Evolutionary conservation across 2,888 invertebrate species (phyloP), one percentile per base, ranked within the genome.

Genomic region (Ennomos quercinarius): DNA sequence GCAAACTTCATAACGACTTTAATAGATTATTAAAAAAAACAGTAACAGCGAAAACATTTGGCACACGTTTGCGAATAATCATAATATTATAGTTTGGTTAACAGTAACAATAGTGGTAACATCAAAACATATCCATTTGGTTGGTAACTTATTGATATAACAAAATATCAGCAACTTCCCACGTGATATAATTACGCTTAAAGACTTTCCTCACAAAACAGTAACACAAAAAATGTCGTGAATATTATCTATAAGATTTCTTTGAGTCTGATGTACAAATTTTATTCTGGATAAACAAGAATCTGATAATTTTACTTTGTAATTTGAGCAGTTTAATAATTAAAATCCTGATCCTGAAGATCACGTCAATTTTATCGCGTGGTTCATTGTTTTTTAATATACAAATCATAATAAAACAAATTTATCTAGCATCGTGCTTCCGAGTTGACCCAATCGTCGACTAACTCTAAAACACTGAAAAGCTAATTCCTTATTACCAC

Each of bases 391-490:
- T 53, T 6, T 9, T 36, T 11, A 13, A 17, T 35, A 46, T 46
- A 37, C 35, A 71, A 62, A 65, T 59, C 45, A 46, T 64, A 66
- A 52, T 54, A 50, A 58, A 89, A 87, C 88, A 86, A 83, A 86
- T 89, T 91, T 91, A 86, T 92, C 89, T 87, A 77, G 74, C 89
- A 88, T 73, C 87, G 84, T 75, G 86, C 78, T 80, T 77, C 74
- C 80, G 89, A 87, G 83, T 86, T 81, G 91, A 88, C 92, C 79
- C 92, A 92, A 89, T 86, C 90, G 92, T 92, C 92, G 91, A 91
- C 91, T 92, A 92, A 92, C 89, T 87, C 91, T 92, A 92, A 91
- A 90, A 91, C 92, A 92, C 86, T 90, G 92, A 92, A 88, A 92
- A 92, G 92, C 92, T 92, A 92, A 88, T 80, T 66, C 70, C 64